Conservation (phyloP, 2,113 vertebrate genomes). For the Bungarus multicinctus region DNA sequence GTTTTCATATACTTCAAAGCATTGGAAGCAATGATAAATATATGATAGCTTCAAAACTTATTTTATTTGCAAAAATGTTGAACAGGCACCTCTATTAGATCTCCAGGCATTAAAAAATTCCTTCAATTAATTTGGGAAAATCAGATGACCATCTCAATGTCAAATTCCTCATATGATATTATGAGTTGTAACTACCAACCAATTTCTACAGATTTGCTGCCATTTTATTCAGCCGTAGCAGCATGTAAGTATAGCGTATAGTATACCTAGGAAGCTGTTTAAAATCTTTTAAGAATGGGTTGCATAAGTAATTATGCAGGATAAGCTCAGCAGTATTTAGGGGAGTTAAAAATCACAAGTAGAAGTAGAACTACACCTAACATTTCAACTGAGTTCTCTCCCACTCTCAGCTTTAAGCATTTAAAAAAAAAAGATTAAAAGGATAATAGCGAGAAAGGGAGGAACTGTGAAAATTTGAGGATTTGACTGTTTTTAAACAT, state of each 20-base stretch:
- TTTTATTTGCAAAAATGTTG: conserved; percentile 21
- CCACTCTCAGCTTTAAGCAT: background rate
- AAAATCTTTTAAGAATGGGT: background rate
- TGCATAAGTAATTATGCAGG: background rate
- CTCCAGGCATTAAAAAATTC: conserved; percentile 15
- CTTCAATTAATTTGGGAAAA: conserved; percentile 26
- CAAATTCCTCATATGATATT: conserved; percentile 3
- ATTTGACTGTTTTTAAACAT: background rate
- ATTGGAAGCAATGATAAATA: background rate
- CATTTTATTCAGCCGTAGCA: background rate
- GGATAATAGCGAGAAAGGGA: background rate
- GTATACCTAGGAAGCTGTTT: background rate
- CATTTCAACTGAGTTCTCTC: background rate
- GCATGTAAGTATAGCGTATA: too few relatives aligned
- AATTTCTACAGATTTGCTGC: background rate
- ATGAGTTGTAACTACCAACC: background rate
- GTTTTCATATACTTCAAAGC: conserved; percentile 7
- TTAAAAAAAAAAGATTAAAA: background rate
- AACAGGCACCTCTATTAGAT: background rate
- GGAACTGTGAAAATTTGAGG: background rate
- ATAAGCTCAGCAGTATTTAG: background rate
- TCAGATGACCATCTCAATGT: background rate
- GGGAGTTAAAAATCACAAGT: background rate
- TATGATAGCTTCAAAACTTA: background rate
- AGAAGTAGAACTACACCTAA: background rate